phyloP scores from a whole-genome alignment of 2,113 vertebrate species.

The Ascaphus truei region DNA sequence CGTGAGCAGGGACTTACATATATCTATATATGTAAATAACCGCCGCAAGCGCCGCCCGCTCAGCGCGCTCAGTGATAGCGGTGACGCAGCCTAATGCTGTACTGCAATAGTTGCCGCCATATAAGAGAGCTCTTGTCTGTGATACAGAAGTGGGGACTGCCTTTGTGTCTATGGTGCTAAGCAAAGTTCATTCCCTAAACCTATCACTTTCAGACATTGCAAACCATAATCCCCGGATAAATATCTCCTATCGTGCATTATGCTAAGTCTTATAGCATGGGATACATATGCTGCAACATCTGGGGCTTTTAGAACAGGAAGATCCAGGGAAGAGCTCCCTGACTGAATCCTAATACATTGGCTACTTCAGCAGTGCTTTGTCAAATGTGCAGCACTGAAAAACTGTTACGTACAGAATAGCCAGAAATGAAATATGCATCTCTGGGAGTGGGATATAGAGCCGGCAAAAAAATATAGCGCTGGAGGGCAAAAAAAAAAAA shows the following conservation, averaged over 20 bases:
- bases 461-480: too few species aligned
- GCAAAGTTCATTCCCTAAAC: neutral
- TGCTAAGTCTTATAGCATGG: neutral
- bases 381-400: neutral
- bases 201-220: conserved; percentile 3
- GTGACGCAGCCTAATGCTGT: too few species aligned
- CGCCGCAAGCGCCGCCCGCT: too few species aligned
- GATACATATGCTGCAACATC: conserved; percentile 18
- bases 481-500: too few species aligned
- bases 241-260: conserved; percentile 16
- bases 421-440: neutral
- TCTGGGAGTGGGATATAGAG: too few species aligned
- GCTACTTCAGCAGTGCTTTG: neutral
- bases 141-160: neutral
- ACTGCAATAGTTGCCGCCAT: neutral
- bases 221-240: conserved; percentile 8
- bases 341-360: neutral
- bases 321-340: conserved; percentile 6
- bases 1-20: too few species aligned
- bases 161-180: neutral
- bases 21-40: too few species aligned
- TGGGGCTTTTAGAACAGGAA: neutral
- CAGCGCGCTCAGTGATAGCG: too few species aligned
- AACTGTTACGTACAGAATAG: neutral
- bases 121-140: neutral